Evolutionary conservation across 2,888 invertebrate genomes (phyloP).

Genomic region (Tiliacea citrago): DNA sequence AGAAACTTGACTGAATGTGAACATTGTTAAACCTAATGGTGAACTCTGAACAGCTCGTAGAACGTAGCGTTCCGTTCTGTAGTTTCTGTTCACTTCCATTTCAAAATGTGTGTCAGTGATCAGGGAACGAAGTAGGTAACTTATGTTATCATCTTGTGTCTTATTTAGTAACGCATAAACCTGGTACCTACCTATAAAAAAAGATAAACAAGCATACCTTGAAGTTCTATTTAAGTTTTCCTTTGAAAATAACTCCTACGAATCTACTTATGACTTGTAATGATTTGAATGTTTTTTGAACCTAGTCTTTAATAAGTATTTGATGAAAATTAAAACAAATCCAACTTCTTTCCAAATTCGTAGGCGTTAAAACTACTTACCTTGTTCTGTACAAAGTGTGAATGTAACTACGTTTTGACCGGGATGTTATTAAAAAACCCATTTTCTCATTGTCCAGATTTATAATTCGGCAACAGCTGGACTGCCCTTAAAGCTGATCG

Average conservation of each 20-base stretch:
- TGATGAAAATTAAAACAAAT: not conserved
- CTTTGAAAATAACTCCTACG: not conserved
- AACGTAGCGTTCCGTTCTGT: not conserved
- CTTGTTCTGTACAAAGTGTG: not conserved
- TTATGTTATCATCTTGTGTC: not conserved
- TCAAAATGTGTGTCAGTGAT: conserved; percentile 1
- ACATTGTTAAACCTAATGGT: not conserved
- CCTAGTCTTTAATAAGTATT: not conserved
- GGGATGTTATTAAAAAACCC: conserved; percentile 17
- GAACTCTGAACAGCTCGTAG: not conserved
- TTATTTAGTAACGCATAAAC: not conserved
- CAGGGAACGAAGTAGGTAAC: not conserved
- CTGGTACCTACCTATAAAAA: not conserved
- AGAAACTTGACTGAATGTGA: conserved; percentile 30
- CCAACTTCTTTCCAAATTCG: not conserved
- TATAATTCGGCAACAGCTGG: conserved; percentile 37
- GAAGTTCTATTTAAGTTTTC: not conserved
- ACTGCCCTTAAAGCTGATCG: conserved; percentile 53
- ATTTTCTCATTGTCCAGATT: conserved; percentile 53
- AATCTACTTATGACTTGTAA: not conserved
- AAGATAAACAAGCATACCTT: conserved; percentile 5
- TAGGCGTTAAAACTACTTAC: not conserved
- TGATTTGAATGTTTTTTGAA: not conserved
- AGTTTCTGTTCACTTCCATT: not conserved
- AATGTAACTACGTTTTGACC: not conserved